Evolutionary conservation across 1,140 invertebrate genomes (phyloP), one percentile per base, ranked within the genome.

Genomic region (Pentalonia nigronervosa): DNA sequence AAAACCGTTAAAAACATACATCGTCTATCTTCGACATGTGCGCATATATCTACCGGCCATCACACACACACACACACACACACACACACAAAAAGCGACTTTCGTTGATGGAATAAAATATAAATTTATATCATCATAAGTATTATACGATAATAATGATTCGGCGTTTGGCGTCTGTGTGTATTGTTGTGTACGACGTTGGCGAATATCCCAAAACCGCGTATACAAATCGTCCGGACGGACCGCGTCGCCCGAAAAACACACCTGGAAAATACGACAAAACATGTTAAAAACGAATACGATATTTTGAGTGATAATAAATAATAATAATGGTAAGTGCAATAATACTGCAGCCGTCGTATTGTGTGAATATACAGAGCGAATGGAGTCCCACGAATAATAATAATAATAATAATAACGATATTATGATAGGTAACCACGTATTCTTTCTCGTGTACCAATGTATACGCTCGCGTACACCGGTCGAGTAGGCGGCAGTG

Each of bases 1-100:
- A 88, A 88, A 88, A 88, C 87, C 87, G 87, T 88, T 88, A 50
- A 88, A 53, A 88, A 88, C 87, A 48, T 34, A 53, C n/a, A 53
- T 53, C 50, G 36, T 84, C 2, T 25, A 50, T 84, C 20, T 45
- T 41, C 41, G 84, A 14, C 84, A 23, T n/a, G 23, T 45, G 36
- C 84, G 50, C 50, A 20, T 53, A 7, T 47, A 86, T 30, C 84
- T 76, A 76, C n/a, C 30, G 60, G 14, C 60, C 30, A 76, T 76
- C 60, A n/a, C 9, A 76, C 60, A n/a, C 30, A n/a, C 30, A 11
- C 30, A 67, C 60, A 14, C 7, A 25, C 53, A 56, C 53, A 56
- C 53, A 23, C 21, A 25, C 23, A 50, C 48, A 20, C 48, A 50
- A 53, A 53, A 53, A 67, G 23, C 83, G 41, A 25, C 14, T 30